Evolutionary conservation across 2,888 invertebrate genomes (phyloP), one percentile per base, ranked within the genome.

Genomic region (Craniophora ligustri): DNA sequence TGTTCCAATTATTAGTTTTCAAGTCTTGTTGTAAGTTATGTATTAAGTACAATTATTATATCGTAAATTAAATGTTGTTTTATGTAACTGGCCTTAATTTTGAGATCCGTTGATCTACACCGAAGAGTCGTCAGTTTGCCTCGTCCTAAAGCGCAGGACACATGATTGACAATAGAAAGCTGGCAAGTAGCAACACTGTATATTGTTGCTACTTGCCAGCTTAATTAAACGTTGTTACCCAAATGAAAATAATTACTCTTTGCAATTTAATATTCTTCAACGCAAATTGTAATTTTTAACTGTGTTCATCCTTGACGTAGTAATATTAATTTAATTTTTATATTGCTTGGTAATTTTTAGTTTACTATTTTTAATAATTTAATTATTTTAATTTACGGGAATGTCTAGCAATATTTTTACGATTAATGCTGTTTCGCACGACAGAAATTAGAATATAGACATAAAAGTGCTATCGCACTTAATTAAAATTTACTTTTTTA

Each of bases 121-220:
- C 7, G 23, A 47, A 60, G 48, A 11, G 51, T 70, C 70, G 70
- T 60, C 65, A 35, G 16, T 21, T 38, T 16, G 11, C 40, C 16
- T 26, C 7, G 14, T 28, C 36, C 16, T 44, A 60, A 73, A 50
- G 55, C 50, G 1, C 13, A 18, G 36, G 34, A 68, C 58, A 68
- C 60, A 67, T 65, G 68, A 71, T 55, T 57, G 62, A 61, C 75
- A 62, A 70, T 44, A 51, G 50, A 56, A 31, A 8, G 31, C n/a
- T 11, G 30, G 49, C 47, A 32, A n/a, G n/a, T n/a, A n/a, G n/a
- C 11, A 45, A 38, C 68, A 45, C 46, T 30, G 32, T 47, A 26
- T 45, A 42, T 30, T 18, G n/a, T 31, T 30, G 5, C 14, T 30
- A 21, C 11, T 31, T 30, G 5, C 14, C 15, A 14, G 18, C 30